Evolutionary conservation across 2,113 vertebrate species (phyloP), one percentile per base, ranked within the genome.

Genomic region (Falco punctatus): DNA sequence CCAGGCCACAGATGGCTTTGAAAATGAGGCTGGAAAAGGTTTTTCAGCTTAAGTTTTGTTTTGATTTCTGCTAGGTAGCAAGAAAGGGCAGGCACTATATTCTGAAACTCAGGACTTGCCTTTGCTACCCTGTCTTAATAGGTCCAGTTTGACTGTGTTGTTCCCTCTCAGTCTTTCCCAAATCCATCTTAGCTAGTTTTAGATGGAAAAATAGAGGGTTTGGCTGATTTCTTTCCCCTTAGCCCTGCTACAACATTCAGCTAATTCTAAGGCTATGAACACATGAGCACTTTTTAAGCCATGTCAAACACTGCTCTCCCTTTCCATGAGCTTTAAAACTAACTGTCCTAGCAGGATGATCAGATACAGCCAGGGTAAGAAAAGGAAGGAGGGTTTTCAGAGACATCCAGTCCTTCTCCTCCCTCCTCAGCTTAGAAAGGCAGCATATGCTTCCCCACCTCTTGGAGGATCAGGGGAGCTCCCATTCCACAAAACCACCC

Each of bases 21-120:
- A 96, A 96, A 93, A 86, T 55, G 95, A 92, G 74, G 46, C 82
- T 75, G 87, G 28, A 81, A 79, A 75, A 79, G 55, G 46, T 6
- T 91, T 91, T 57, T 48, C 58, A 49, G 30, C 70, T 82, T 42
- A 35, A n/a, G 93, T 86, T 92, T 89, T 94, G 69, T 91, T 94
- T 92, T 86, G 70, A 94, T 95, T 96, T 90, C 89, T 80, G 27
- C 67, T 40, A 87, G 33, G 57, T 62, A 85, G 77, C 28, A 35
- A 88, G 77, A 86, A 88, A 92, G 77, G 64, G 59, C 35, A 74
- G 38, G 51, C 30, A 8, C 38, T 0, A 2, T 24, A 42, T 27
- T 77, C 49, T 55, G 86, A 95, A 94, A 69, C 44, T 58, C 85
- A 86, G 74, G 81, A 35, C 46, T 94, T 93, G 62, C 62, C 71